Conservation (phyloP, 2,888 invertebrate genomes). For the Meiosimyza decipiens region DNA sequence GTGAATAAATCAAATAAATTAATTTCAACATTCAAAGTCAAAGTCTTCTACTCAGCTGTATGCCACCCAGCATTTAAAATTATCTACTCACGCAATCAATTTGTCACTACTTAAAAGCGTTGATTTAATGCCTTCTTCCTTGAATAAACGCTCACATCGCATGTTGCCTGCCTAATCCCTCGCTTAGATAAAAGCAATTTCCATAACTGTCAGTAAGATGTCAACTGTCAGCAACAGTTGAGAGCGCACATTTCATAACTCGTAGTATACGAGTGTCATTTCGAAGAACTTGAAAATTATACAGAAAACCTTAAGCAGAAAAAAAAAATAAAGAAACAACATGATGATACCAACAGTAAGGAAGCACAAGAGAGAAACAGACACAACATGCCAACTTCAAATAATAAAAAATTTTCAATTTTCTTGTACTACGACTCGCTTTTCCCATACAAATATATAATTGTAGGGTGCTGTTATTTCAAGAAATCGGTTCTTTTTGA, state of each 20-base stretch:
- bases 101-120: slow-evolving; percentile 12
- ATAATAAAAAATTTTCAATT: too few species aligned
- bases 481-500: too few species aligned
- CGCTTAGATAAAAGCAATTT: slow-evolving; percentile 43
- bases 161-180: not conserved
- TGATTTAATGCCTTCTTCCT: not conserved
- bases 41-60: not conserved
- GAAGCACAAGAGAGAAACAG: not conserved
- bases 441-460: too few species aligned
- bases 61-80: slow-evolving; percentile 5
- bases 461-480: too few species aligned
- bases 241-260: slow-evolving; percentile 45
- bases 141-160: not conserved
- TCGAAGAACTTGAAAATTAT: slow-evolving; percentile 15
- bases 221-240: slow-evolving; percentile 58
- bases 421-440: too few species aligned
- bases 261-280: slow-evolving; percentile 30
- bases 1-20: too few species aligned
- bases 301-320: not conserved
- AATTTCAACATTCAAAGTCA: too few species aligned
- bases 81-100: slow-evolving; percentile 8
- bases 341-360: not conserved
- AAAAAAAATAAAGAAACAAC: not conserved
- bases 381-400: too few species aligned
- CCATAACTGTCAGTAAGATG: slow-evolving; percentile 57